Conservation (phyloP, 2,113 vertebrate genomes). For the Aviceda subcristata region DNA sequence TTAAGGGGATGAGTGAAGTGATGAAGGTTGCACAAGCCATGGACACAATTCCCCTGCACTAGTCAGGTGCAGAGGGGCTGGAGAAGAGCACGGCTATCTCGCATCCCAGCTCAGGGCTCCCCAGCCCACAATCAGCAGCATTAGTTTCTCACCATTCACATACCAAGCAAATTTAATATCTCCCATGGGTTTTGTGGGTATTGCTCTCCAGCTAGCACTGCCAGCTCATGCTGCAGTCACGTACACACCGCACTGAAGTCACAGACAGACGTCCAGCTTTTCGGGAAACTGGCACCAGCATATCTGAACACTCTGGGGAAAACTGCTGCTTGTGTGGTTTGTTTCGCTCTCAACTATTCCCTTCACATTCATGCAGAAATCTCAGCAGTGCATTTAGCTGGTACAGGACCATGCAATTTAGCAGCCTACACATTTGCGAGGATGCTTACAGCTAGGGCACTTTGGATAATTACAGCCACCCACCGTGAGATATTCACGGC, state of each 20-base stretch:
- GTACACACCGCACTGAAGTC: fast-evolving
- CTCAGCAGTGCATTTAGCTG: not conserved
- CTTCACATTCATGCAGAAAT: fast-evolving
- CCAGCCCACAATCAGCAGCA: not conserved
- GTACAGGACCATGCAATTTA: not conserved
- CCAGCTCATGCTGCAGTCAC: not conserved
- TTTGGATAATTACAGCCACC: not conserved
- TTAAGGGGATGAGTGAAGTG: not conserved
- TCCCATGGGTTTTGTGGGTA: fast-evolving
- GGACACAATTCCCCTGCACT: not conserved
- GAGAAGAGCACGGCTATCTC: fast-evolving
- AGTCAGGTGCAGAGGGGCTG: not conserved
- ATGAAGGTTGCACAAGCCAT: not conserved
- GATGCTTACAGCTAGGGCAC: not conserved
- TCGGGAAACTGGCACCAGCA: not conserved
- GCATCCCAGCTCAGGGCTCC: not conserved
- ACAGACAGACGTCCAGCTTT: not conserved
- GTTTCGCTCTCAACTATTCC: not conserved
- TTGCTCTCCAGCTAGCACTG: not conserved
- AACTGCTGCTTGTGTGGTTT: not conserved
- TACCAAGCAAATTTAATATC: fast-evolving
- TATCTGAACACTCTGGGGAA: not conserved
- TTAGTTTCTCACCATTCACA: fast-evolving
- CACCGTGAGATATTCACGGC: not conserved
- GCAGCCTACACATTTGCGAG: not conserved